Base-by-base conservation (phyloP, 2,797 vertebrate species). In the Balearica regulorum region DNA sequence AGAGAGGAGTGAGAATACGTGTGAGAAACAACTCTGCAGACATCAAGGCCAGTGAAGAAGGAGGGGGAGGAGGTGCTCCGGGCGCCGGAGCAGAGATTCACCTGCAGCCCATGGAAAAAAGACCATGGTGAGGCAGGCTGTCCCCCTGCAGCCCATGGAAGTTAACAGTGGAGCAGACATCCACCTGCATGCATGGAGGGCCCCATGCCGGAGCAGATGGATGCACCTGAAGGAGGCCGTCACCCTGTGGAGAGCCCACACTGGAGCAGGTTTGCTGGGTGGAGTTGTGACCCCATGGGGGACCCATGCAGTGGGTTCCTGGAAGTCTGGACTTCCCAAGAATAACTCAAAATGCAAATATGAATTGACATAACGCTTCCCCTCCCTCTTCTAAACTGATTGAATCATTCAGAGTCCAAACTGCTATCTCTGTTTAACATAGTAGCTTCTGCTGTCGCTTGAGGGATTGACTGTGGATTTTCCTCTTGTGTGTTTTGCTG, bases 91-190 rank as follows among this genome's bases (percentile, higher is more conserved):
- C 29, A 53, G 81, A 70, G 20, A 49, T 76, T 65, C 13, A 11
- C 18, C 33, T n/a, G n/a, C 17, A 64, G 26, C 31, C n/a, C 1
- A 0, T 20, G 28, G 15, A 13, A 14, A 33, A 15, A 28, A 33
- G 31, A 11, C 61, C 13, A 5, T 6, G 5, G 7, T 43, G 11
- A 70, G 11, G 8, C 35, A 65, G 31, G 15, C 28, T 85, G 41
- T 60, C 3, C 10, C 20, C 11, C 20, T 44, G 31, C 35, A 55
- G 41, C 15, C 35, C 58, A 3, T 3, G 25, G 48, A 55, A 4
- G 2, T 13, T 12, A 6, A 5, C 6, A 11, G 10, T 37, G 24
- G 31, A 41, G 16, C 6, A 62, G 53, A 28, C 39, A 10, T n/a
- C 53, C 31, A 35, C 39, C 31, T 57, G 70, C 70, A 72, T 39